Evolutionary conservation across 53 echinoderm and acorn worm genomes (phyloP).

Genomic region (Mesocentrotus franciscanus): DNA sequence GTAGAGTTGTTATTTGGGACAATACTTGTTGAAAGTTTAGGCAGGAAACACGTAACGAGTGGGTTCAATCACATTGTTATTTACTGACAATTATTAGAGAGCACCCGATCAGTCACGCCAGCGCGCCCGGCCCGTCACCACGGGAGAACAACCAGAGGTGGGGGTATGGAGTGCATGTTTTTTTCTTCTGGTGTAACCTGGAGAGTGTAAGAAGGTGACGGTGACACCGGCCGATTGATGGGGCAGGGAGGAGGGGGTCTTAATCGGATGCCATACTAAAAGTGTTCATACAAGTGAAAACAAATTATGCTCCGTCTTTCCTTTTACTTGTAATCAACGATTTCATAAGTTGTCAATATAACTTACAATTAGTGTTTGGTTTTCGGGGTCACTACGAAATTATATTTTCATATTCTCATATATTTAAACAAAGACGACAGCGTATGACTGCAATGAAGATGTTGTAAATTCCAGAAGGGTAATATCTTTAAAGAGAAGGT

Average conservation of each 20-base stretch:
- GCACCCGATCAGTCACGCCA: slow-evolving; percentile 33
- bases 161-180: not conserved
- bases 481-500: no score
- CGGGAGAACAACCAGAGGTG: not conserved
- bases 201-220: not conserved
- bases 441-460: no score
- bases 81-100: slow-evolving; percentile 62
- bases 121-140: slow-evolving; percentile 21
- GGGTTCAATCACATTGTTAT: slow-evolving; percentile 60
- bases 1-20: slow-evolving; percentile 52
- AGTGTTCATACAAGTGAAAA: no score
- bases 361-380: no score
- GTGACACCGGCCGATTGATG: not conserved
- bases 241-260: not conserved
- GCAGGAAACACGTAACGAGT: slow-evolving; percentile 63
- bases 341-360: no score
- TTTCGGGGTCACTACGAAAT: no score
- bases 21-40: slow-evolving; percentile 46
- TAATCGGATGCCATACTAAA: not conserved
- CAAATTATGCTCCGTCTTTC: no score
- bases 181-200: not conserved
- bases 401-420: no score
- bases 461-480: no score
- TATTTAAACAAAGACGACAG: no score
- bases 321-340: no score